Evolutionary conservation across 1,140 invertebrate species (phyloP).

Genomic region (Drosophila parabipectinata): DNA sequence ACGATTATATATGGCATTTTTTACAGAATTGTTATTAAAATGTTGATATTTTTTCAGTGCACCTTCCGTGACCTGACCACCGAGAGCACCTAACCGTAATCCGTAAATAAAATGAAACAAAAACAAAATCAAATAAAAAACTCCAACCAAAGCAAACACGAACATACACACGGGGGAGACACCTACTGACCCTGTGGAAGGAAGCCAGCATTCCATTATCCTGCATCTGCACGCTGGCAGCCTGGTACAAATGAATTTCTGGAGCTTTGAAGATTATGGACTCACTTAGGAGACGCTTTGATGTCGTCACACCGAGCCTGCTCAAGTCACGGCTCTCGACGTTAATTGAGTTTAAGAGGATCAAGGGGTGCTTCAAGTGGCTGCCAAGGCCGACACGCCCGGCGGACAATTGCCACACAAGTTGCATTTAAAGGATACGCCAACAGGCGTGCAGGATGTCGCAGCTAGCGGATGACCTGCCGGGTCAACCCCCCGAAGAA

Average conservation of each 20-base stretch:
- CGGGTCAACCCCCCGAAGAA: neutral
- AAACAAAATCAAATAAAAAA: slow-evolving; percentile 28
- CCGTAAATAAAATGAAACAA: slow-evolving; percentile 56
- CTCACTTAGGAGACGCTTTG: slow-evolving; percentile 78
- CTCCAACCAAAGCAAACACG: slow-evolving; percentile 7
- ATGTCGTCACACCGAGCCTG: slow-evolving; percentile 64
- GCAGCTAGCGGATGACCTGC: slow-evolving; percentile 5
- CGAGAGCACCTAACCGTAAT: slow-evolving; percentile 20
- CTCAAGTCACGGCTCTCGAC: slow-evolving; percentile 55
- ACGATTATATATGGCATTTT: too few species aligned
- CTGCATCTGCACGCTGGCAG: slow-evolving; percentile 43
- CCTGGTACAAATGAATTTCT: slow-evolving; percentile 78
- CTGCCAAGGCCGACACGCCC: slow-evolving; percentile 23
- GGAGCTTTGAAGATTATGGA: slow-evolving; percentile 83
- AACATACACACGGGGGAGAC: neutral
- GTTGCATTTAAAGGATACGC: slow-evolving; percentile 83
- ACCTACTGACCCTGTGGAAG: neutral
- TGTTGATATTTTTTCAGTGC: slow-evolving; percentile 7
- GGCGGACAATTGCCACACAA: slow-evolving; percentile 54
- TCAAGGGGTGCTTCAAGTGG: slow-evolving; percentile 63
- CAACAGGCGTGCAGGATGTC: slow-evolving; percentile 70
- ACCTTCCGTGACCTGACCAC: slow-evolving; percentile 37
- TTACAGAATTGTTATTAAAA: neutral
- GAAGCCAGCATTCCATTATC: slow-evolving; percentile 39
- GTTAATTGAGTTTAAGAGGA: slow-evolving; percentile 76